Evolutionary conservation across 2,113 vertebrate species (phyloP).

Genomic region (Epinephelus fuscoguttatus): DNA sequence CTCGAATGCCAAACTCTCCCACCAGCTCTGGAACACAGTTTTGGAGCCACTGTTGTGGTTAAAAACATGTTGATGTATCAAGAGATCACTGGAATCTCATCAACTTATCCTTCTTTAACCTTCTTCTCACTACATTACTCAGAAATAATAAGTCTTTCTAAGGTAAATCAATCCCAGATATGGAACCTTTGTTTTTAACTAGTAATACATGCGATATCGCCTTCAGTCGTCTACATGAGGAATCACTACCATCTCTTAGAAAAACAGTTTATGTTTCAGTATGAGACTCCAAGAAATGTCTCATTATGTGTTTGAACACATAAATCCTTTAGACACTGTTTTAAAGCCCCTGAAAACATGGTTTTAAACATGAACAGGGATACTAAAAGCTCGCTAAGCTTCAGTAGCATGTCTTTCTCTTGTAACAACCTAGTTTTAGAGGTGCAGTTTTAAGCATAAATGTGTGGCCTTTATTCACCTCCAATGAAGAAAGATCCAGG

Average conservation of each 20-base stretch:
- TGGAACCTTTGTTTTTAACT: background rate
- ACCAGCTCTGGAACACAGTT: background rate
- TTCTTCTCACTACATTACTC: background rate
- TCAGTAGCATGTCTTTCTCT: background rate
- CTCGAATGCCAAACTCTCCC: constrained; percentile 3
- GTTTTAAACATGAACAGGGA: background rate
- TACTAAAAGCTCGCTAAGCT: too few species aligned
- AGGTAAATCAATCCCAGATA: background rate
- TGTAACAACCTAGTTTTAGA: background rate
- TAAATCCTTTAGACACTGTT: background rate
- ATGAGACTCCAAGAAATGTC: background rate
- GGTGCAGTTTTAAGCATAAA: background rate
- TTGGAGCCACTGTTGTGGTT: background rate
- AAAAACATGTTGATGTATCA: background rate
- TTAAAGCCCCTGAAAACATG: background rate
- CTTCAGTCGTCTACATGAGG: background rate
- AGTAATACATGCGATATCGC: background rate
- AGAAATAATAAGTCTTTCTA: background rate
- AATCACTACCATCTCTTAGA: background rate
- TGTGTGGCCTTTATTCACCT: background rate
- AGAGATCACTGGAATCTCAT: constrained; percentile 6
- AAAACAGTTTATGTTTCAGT: background rate
- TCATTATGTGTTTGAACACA: background rate
- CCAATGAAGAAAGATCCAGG: background rate
- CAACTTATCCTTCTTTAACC: background rate